Conservation (phyloP, 1,140 invertebrate species). For the Physella acuta region DNA sequence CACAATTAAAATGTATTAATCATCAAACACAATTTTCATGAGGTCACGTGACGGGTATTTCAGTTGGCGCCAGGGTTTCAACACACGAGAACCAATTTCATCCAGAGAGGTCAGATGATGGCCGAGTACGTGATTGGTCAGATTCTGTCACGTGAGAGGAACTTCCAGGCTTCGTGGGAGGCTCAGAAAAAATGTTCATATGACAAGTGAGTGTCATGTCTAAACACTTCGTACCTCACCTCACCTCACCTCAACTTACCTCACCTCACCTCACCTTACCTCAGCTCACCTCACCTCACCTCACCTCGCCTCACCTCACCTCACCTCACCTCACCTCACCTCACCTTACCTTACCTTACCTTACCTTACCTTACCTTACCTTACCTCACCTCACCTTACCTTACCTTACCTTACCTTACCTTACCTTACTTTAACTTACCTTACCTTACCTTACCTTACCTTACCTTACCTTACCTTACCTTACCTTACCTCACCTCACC, state of each 20-base stretch:
- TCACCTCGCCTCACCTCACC: not conserved
- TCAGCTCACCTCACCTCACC: not conserved
- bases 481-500: not conserved
- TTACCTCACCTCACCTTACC: constrained; percentile 11
- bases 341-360: not conserved
- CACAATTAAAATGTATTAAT: no score
- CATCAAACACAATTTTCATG: no score
- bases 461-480: not conserved
- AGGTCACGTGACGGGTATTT: no score
- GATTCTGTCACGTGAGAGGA: constrained; percentile 11
- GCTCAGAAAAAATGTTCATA: not conserved
- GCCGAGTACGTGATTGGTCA: constrained; percentile 15
- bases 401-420: constrained; percentile 9
- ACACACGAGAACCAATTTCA: not conserved
- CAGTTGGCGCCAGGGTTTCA: no score
- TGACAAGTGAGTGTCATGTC: not conserved
- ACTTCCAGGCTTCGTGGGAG: not conserved
- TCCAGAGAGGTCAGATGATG: constrained; percentile 9
- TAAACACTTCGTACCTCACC: not conserved
- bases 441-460: constrained; percentile 9
- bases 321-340: not conserved
- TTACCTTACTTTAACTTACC: no score
- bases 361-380: not conserved
- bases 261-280: constrained; percentile 3
- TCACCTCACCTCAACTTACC: not conserved